phyloP scores from a whole-genome alignment of 2,888 invertebrate genomes.

The Cylloceria caligata region DNA sequence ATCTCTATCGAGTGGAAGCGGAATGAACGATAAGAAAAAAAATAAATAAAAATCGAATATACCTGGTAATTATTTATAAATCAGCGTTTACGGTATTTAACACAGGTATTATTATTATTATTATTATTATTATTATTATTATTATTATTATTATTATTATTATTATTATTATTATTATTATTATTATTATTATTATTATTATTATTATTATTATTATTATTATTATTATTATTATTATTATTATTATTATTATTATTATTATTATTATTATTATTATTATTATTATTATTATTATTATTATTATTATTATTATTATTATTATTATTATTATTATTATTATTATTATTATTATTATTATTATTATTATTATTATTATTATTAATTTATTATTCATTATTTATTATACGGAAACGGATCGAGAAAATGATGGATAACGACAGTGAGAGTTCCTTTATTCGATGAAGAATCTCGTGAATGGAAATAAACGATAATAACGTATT shows the following conservation, averaged over 20 bases:
- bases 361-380: slow-evolving; percentile 25
- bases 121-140: slow-evolving; percentile 46
- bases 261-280: slow-evolving; percentile 32
- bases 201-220: slow-evolving; percentile 32
- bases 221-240: slow-evolving; percentile 41
- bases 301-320: slow-evolving; percentile 46
- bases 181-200: slow-evolving; percentile 46
- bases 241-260: slow-evolving; percentile 46
- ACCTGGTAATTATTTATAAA: neutral
- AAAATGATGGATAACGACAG: slow-evolving; percentile 53
- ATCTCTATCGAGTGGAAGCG: neutral
- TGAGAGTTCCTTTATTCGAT: neutral
- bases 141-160: slow-evolving; percentile 32
- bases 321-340: slow-evolving; percentile 32
- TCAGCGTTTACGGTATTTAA: neutral
- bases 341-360: slow-evolving; percentile 41
- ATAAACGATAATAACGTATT: slow-evolving; percentile 20
- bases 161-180: slow-evolving; percentile 41
- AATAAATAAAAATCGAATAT: no score
- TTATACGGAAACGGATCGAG: slow-evolving; percentile 52
- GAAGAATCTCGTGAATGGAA: neutral
- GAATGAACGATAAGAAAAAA: neutral
- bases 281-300: slow-evolving; percentile 41
- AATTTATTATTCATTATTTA: slow-evolving; percentile 48
- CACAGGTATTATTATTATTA: neutral